Evolutionary conservation across 2,888 invertebrate genomes (phyloP), one percentile per base, ranked within the genome.

Genomic region (Anagyrus pseudococci): DNA sequence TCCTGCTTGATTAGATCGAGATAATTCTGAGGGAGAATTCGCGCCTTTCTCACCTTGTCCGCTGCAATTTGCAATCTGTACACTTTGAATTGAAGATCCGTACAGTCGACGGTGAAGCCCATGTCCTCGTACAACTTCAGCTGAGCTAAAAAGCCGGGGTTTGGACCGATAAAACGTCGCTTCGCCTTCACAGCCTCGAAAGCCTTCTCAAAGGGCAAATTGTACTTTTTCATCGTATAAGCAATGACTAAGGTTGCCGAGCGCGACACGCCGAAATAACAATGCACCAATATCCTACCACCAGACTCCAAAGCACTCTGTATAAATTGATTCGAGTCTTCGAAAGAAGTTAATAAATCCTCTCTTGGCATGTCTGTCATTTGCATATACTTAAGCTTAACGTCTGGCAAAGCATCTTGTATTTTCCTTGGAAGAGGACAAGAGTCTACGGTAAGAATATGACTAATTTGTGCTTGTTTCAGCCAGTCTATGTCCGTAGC

Each of bases 201-300:
- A 0, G 94, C 94, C 52, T 90, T 88, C 37, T 86, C 84, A 70
- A 89, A 91, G 61, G 87, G 86, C 46, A 93, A 78, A n/a, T 86
- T 82, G 75, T 93, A 87, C 71, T 91, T 92, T 75, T 91, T 90
- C 96, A 96, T 96, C 13, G 94, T 81, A 77, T 90, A 94, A 0
- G 92, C 94, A 60, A 94, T 89, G 0, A 95, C 91, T 2, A 95
- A 84, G 0, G 95, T 90, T 0, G 94, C 92, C 77, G 96, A 96
- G 57, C 96, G 86, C 0, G 96, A 96, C 2, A 95, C 90, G 15
- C 96, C 96, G 73, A 90, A 95, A 78, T 93, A 93, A 81, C 96
- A 97, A 77, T 97, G 96, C 1, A 96, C 93, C 15, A 96, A 83
- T 6, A 95, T 87, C 61, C 84, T 88, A 44, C 91, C 90, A 37